Conservation (phyloP, 2,888 invertebrate genomes). For the Caenorhabditis sp. region DNA sequence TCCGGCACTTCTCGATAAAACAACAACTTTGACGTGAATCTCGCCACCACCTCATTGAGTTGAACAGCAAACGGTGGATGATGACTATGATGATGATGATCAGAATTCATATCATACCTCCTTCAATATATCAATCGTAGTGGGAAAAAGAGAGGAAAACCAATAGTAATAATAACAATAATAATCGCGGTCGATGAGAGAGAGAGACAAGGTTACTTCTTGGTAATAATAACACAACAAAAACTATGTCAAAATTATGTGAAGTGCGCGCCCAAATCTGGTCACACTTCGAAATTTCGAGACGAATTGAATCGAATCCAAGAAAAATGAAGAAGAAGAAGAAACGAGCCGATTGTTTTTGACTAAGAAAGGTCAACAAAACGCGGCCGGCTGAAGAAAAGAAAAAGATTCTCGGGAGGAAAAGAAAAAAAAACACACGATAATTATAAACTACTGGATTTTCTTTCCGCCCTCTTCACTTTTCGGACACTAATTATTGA, state of each 20-base stretch:
- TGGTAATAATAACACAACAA: neutral
- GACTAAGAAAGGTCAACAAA: conserved; percentile 40
- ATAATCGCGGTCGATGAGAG: neutral
- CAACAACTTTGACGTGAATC: conserved; percentile 37
- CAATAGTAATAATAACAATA: neutral
- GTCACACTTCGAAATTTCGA: neutral
- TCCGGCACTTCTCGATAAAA: conserved; percentile 20
- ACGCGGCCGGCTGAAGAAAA: neutral
- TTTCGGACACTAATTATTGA: too few species aligned
- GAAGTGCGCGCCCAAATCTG: conserved; percentile 6
- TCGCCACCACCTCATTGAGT: conserved; percentile 36
- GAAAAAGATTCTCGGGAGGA: too few species aligned
- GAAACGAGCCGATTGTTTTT: conserved; percentile 9
- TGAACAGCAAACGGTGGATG: conserved; percentile 21
- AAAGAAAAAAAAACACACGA: neutral
- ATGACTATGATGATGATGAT: neutral
- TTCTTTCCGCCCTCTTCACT: neutral
- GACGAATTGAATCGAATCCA: neutral
- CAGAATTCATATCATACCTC: too few species aligned
- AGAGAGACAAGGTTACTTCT: neutral
- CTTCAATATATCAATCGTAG: too few species aligned
- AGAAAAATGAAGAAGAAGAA: neutral
- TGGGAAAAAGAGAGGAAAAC: too few species aligned
- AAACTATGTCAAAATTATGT: neutral
- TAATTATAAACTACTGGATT: neutral